Percentiles rank a stretch among this genome's conserved stretches.
phyloP scores from a whole-genome alignment of 2,797 vertebrate species.

The Parotocinclus haroldoi region DNA sequence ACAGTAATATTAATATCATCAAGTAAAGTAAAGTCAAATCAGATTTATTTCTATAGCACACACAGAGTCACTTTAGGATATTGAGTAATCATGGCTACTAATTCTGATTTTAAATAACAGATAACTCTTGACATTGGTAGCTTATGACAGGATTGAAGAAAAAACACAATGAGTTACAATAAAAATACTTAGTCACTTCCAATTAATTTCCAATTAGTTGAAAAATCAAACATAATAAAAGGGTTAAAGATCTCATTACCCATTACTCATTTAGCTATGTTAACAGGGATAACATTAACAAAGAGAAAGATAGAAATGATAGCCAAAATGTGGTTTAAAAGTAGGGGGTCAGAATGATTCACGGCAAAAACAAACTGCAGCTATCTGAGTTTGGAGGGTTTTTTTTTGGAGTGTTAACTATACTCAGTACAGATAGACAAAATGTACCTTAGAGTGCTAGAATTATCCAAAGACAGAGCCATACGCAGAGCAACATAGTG shows the following conservation, averaged over 20 bases:
- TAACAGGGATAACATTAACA: background rate
- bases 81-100: slow-evolving; percentile 16
- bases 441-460: slow-evolving; percentile 28
- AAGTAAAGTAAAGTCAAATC: too few relatives aligned
- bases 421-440: slow-evolving; percentile 45
- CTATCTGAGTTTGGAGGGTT: slow-evolving; percentile 31
- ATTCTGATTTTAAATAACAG: slow-evolving; percentile 32
- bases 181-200: slow-evolving; percentile 32
- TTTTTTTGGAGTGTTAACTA: slow-evolving; percentile 47
- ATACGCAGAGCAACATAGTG: slow-evolving; percentile 45
- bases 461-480: slow-evolving; percentile 12
- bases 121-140: slow-evolving; percentile 22
- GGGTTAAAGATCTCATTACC: slow-evolving; percentile 9
- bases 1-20: too few relatives aligned
- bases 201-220: slow-evolving; percentile 33
- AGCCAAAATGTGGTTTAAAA: background rate
- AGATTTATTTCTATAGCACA: too few relatives aligned
- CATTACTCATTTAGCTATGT: slow-evolving; percentile 1
- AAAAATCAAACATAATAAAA: slow-evolving; percentile 31
- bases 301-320: slow-evolving; percentile 1
- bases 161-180: slow-evolving; percentile 38
- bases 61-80: too few relatives aligned
- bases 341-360: slow-evolving; percentile 8
- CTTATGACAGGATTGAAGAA: slow-evolving; percentile 9
- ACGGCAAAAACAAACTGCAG: slow-evolving; percentile 26